phyloP scores from a whole-genome alignment of 2,888 invertebrate species.

The Uropetala carovei region DNA sequence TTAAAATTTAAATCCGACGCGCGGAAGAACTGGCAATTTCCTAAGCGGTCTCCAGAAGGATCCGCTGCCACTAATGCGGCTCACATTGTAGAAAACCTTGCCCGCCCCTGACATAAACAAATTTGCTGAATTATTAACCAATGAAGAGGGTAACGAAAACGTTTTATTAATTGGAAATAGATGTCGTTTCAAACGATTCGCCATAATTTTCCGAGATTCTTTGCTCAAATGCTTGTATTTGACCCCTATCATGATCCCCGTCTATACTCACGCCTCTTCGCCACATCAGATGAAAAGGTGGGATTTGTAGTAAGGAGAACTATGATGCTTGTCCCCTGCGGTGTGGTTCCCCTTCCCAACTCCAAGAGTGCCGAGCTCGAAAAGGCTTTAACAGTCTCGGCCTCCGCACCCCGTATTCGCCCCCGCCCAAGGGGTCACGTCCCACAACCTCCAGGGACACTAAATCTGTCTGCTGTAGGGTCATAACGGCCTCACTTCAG shows the following conservation, averaged over 20 bases:
- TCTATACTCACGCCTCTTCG: not conserved
- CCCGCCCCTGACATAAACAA: too few relatives aligned
- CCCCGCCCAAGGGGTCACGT: not conserved
- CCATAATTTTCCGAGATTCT: too few relatives aligned
- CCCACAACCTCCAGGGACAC: slow-evolving; percentile 22
- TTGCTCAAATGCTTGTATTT: not conserved
- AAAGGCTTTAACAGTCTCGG: not conserved
- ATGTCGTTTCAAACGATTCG: too few relatives aligned
- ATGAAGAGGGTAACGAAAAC: too few relatives aligned
- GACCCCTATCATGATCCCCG: not conserved
- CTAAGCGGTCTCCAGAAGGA: too few relatives aligned
- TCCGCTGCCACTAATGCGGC: too few relatives aligned
- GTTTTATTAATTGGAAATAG: too few relatives aligned
- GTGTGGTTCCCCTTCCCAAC: not conserved
- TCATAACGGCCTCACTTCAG: not conserved
- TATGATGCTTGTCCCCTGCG: slow-evolving; percentile 13
- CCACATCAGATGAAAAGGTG: slow-evolving; percentile 14
- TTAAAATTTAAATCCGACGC: too few relatives aligned
- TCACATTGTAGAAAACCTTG: too few relatives aligned
- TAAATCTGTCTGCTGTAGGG: slow-evolving; percentile 26
- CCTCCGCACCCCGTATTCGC: not conserved
- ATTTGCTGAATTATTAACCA: too few relatives aligned
- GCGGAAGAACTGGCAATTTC: too few relatives aligned
- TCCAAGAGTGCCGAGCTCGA: not conserved
- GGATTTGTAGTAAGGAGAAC: not conserved